Evolutionary conservation across 2,113 vertebrate species (phyloP).

Genomic region (Plectropomus leopardus): DNA sequence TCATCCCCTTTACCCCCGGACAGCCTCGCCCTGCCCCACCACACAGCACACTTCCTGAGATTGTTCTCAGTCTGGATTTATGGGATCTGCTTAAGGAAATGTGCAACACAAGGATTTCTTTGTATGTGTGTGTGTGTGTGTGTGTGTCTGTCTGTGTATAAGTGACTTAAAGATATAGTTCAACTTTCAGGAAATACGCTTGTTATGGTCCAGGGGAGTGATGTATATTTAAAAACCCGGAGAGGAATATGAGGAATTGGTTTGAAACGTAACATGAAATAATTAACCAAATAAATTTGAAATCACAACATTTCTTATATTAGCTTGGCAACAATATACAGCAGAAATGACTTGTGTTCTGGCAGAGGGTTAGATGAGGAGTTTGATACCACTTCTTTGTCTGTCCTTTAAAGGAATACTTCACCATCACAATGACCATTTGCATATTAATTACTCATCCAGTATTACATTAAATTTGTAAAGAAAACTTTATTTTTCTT

Average conservation of each 20-base stretch:
- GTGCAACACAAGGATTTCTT: slow-evolving; percentile 60
- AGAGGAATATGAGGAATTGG: background rate
- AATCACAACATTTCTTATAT: background rate
- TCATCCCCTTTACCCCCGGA: slow-evolving; percentile 70
- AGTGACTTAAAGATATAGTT: slow-evolving; percentile 31
- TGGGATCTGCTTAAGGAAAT: slow-evolving; percentile 80
- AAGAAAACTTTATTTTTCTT: too few species aligned
- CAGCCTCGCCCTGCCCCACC: slow-evolving; percentile 74
- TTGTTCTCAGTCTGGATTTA: slow-evolving; percentile 86
- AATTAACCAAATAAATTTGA: background rate
- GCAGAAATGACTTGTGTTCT: background rate
- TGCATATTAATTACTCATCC: too few species aligned
- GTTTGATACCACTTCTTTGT: background rate
- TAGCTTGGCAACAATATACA: background rate
- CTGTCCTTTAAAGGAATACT: too few species aligned
- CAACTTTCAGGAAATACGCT: background rate
- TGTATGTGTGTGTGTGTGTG: slow-evolving; percentile 33
- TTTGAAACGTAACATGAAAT: background rate
- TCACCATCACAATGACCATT: too few species aligned
- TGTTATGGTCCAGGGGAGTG: background rate
- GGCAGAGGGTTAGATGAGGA: background rate
- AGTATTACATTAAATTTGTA: too few species aligned
- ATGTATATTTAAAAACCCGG: background rate
- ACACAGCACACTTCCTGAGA: slow-evolving; percentile 84
- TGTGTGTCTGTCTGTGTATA: slow-evolving; percentile 36